phyloP scores from a whole-genome alignment of 2,113 vertebrate species.

The Mesitornis unicolor region DNA sequence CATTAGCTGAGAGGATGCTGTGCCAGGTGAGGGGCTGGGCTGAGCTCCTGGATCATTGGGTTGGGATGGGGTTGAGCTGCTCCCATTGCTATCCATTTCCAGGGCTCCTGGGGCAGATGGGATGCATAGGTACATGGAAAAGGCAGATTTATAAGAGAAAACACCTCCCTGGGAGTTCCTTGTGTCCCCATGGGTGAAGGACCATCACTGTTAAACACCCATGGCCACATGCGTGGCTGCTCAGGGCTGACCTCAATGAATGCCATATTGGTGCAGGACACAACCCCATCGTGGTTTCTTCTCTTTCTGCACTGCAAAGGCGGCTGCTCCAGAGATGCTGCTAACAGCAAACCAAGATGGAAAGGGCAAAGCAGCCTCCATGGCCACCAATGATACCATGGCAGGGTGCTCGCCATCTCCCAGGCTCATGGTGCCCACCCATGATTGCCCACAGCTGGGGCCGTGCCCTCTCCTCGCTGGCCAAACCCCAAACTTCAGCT shows the following conservation, averaged over 20 bases:
- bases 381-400: rapidly evolving
- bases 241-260: neutral
- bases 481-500: neutral
- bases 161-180: neutral
- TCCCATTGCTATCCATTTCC: neutral
- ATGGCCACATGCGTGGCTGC: neutral
- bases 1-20: neutral
- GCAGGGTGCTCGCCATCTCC: neutral
- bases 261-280: neutral
- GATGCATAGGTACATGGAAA: rapidly evolving
- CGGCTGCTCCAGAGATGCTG: neutral
- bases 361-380: neutral
- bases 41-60: neutral
- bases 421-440: neutral
- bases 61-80: neutral
- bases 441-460: neutral
- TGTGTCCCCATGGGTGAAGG: neutral
- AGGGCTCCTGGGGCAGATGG: neutral
- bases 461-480: neutral
- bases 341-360: neutral
- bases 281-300: rapidly evolving
- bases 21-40: neutral
- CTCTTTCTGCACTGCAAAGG: neutral
- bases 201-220: neutral
- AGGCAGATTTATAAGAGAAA: neutral